Percentiles rank a stretch among this genome's conserved stretches.
Evolutionary conservation across 2,888 invertebrate genomes (phyloP).

Genomic region (Agrotis ipsilon): DNA sequence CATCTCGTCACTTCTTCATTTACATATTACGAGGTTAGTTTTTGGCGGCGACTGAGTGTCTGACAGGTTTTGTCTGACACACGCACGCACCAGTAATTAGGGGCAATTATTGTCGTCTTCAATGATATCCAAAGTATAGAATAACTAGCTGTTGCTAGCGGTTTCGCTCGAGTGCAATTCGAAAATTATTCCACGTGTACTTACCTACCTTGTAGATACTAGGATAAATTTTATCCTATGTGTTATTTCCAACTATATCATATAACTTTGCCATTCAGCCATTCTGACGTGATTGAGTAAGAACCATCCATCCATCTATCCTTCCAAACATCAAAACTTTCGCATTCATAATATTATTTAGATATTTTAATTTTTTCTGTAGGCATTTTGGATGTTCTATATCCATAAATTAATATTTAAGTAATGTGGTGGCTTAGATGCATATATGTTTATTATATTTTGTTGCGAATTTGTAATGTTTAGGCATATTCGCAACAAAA

Average conservation of each 20-base stretch:
- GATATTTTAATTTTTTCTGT: constrained; percentile 15
- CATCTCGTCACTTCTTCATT: constrained; percentile 45
- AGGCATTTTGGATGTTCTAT: constrained; percentile 13
- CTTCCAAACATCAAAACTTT: too few species aligned
- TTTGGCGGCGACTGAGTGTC: constrained; percentile 58
- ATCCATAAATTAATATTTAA: constrained; percentile 6
- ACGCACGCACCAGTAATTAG: constrained; percentile 37
- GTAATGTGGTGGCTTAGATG: constrained; percentile 3
- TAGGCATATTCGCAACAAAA: too few species aligned
- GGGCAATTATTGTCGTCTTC: constrained; percentile 37
- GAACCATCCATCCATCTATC: too few species aligned
- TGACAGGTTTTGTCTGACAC: constrained; percentile 27
- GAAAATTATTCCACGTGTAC: too few species aligned
- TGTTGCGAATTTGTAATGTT: neutral
- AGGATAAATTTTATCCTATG: too few species aligned
- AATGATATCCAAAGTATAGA: constrained; percentile 22
- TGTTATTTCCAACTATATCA: too few species aligned
- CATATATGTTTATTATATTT: neutral
- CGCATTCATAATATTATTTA: too few species aligned
- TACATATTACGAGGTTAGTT: constrained; percentile 33
- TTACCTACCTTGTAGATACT: too few species aligned
- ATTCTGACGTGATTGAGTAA: too few species aligned
- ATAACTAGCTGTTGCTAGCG: neutral
- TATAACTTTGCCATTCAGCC: too few species aligned
- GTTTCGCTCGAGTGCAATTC: too few species aligned